Base-by-base conservation (phyloP, 2,888 invertebrate species). In the Hipparchia sbordonii region DNA sequence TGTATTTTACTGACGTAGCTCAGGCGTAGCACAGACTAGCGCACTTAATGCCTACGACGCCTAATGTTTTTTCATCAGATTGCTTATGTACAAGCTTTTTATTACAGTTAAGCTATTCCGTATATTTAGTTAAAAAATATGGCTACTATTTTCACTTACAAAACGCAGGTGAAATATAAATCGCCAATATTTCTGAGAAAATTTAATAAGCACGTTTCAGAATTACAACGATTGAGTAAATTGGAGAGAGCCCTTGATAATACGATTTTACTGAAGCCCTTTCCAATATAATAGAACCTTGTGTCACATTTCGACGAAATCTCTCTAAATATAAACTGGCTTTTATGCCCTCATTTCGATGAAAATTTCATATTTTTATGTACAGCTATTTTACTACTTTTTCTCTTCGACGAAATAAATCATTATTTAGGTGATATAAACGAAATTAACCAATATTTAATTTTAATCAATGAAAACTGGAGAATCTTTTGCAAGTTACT, bases 201-300 rank as follows among this genome's bases (percentile, higher is more conserved):
- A 33, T 65, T 52, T 65, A 52, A 33, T 65, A 65, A 65, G 51
- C 52, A 65, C 52, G 12, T 65, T 46, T 62, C 62, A 62, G 62
- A 62, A 51, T 65, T 33, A 52, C 48, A 8, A 51, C 65, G 52
- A 51, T 52, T 65, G 65, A 65, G 65, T 33, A 33, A 52, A 52
- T 52, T 65, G 65, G 10, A 52, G 33, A 12, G 65, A 23, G 65
- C 52, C 52, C 33, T 65, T 52, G 12, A 51, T 48, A 51, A 13
- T 51, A 51, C 51, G 51, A 63, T 13, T 63, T 63, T 23, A 51
- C 51, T 51, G 63, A 46, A 52, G 65, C 12, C 10, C 65, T 52
- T 52, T 65, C 46, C 65, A 65, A 63, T 65, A 52, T 65, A 52
- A 65, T 52, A 65, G 10, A 65, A 33, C 52, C 65, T 65, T 61